Evolutionary conservation across 2,888 invertebrate species (phyloP).

Genomic region (Diogma glabrata): DNA sequence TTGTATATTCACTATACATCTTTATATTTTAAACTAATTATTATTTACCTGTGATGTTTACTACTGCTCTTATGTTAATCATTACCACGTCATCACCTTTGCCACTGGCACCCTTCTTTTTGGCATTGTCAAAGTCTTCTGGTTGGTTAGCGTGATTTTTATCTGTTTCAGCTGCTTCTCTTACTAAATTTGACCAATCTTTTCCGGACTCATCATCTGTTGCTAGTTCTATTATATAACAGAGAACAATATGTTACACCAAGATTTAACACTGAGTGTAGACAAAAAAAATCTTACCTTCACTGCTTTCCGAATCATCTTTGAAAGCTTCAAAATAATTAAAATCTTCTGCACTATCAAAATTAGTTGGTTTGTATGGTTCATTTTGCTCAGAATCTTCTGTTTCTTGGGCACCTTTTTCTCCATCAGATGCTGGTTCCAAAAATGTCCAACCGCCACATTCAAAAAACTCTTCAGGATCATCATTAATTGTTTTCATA

Average conservation of each 20-base stretch:
- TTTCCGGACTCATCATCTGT: conserved; percentile 95
- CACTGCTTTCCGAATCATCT: conserved; percentile 52
- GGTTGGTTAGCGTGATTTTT: conserved; percentile 28
- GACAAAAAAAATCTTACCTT: conserved; percentile 37
- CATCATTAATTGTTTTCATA: conserved; percentile 99
- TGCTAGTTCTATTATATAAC: conserved; percentile 45
- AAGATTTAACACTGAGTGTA: no score
- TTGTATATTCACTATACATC: no score
- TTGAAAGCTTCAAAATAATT: conserved; percentile 85
- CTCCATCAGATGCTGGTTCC: conserved; percentile 83
- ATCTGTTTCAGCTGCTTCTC: conserved; percentile 88
- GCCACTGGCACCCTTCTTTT: conserved; percentile 25
- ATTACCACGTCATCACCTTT: no score
- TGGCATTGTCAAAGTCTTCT: conserved; percentile 20
- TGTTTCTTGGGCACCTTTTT: conserved; percentile 42
- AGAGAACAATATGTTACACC: conserved; percentile 30
- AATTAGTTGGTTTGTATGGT: conserved; percentile 64
- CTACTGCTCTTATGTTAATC: conserved; percentile 29
- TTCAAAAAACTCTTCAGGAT: conserved; percentile 97
- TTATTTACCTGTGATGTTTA: no score
- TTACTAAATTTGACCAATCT: conserved; percentile 98
- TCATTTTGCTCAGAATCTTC: conserved; percentile 62
- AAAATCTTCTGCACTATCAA: conserved; percentile 66
- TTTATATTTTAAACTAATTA: no score
- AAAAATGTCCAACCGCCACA: conserved; percentile 98